Conservation (phyloP, 2,888 invertebrate species). For the Ommatoiulus sabulosus region DNA sequence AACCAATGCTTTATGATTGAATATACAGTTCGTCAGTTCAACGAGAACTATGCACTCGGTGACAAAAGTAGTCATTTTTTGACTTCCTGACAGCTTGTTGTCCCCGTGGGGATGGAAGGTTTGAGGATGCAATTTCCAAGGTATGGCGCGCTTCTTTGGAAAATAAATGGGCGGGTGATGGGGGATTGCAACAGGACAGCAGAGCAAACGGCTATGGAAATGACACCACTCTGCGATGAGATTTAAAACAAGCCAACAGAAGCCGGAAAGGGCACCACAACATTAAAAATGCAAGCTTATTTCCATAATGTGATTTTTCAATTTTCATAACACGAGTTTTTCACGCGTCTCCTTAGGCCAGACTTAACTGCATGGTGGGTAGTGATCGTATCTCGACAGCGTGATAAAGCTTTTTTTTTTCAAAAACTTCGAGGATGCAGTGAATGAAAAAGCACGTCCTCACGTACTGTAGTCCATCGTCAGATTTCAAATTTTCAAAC, state of each 20-base stretch:
- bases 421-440: too few relatives aligned
- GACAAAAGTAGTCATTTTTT: too few relatives aligned
- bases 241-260: not conserved
- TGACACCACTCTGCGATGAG: not conserved
- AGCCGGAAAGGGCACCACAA: not conserved
- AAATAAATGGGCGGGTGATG: too few relatives aligned
- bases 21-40: too few relatives aligned
- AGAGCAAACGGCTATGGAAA: not conserved
- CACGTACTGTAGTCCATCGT: too few relatives aligned
- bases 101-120: too few relatives aligned
- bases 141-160: too few relatives aligned
- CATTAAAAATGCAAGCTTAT: not conserved
- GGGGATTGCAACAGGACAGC: not conserved
- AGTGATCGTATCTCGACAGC: too few relatives aligned
- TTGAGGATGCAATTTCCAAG: not conserved
- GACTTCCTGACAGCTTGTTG: too few relatives aligned
- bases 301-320: not conserved
- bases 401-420: too few relatives aligned
- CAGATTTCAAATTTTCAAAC: not conserved
- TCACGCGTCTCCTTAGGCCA: not conserved
- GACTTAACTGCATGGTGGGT: not conserved
- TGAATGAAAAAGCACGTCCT: too few relatives aligned
- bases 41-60: too few relatives aligned
- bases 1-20: not conserved
- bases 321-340: not conserved